phyloP scores from a whole-genome alignment of 2,888 invertebrate genomes.

The Nyleta sp. region DNA sequence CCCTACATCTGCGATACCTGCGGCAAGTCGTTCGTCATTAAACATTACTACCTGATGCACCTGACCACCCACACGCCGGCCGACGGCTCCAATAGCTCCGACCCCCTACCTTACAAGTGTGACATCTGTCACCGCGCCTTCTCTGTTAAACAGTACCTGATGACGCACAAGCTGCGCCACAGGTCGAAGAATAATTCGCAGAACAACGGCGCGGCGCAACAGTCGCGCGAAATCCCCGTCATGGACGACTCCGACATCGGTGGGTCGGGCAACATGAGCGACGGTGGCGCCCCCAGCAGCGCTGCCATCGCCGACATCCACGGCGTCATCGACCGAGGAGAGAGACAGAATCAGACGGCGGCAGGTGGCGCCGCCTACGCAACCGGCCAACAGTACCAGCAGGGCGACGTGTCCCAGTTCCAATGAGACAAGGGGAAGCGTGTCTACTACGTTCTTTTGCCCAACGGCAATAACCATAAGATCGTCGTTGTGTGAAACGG shows the following conservation, averaged over 20 bases:
- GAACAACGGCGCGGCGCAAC: slow-evolving; percentile 74
- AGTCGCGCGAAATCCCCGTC: slow-evolving; percentile 74
- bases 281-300: slow-evolving; percentile 71
- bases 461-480: slow-evolving; percentile 81
- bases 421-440: slow-evolving; percentile 82
- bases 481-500: slow-evolving; percentile 78
- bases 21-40: slow-evolving; percentile 87
- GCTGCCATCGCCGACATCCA: slow-evolving; percentile 79
- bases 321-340: slow-evolving; percentile 76
- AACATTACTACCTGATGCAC: slow-evolving; percentile 87
- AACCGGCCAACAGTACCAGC: slow-evolving; percentile 77
- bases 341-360: slow-evolving; percentile 69
- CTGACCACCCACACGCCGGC: slow-evolving; percentile 83
- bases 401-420: slow-evolving; percentile 77
- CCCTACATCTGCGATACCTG: slow-evolving; percentile 87
- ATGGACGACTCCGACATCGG: slow-evolving; percentile 66
- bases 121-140: slow-evolving; percentile 85
- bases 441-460: slow-evolving; percentile 81
- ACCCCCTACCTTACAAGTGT: slow-evolving; percentile 84
- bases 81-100: slow-evolving; percentile 72
- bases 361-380: slow-evolving; percentile 69
- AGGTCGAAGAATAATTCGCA: slow-evolving; percentile 82
- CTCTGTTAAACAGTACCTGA: slow-evolving; percentile 86
- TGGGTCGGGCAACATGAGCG: slow-evolving; percentile 68
- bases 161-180: slow-evolving; percentile 85